A percentile compares a stretch with the other conserved stretches of the same genome.
Evolutionary conservation across 2,888 invertebrate species (phyloP).

Genomic region (Carpatolechia fugitivella): DNA sequence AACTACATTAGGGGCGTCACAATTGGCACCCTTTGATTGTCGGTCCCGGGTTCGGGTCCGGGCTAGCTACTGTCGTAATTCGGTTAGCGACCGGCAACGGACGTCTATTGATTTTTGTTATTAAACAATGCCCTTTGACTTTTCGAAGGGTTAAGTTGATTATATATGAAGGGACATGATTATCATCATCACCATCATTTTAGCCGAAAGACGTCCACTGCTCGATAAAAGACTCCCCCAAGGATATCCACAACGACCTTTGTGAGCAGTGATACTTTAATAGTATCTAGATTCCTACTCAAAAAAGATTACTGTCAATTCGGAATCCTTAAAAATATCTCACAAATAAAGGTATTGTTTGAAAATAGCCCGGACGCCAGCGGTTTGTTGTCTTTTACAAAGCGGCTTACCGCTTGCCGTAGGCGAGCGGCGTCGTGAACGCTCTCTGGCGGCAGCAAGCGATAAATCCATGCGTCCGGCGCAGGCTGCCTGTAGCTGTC

Average conservation of each 20-base stretch:
- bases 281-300: neutral
- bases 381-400: constrained; percentile 8
- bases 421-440: neutral
- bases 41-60: constrained; percentile 26
- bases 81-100: constrained; percentile 33
- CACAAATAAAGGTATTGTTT: neutral
- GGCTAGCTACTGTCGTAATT: constrained; percentile 35
- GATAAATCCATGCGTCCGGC: constrained; percentile 3
- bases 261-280: no score
- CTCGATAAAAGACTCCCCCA: no score
- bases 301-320: neutral
- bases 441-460: neutral
- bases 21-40: constrained; percentile 63
- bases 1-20: constrained; percentile 53
- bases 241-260: no score
- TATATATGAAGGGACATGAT: no score
- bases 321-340: neutral
- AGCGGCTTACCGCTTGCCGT: constrained; percentile 7
- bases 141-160: neutral
- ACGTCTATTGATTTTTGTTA: constrained; percentile 54
- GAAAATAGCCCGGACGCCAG: constrained; percentile 1
- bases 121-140: constrained; percentile 40
- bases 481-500: neutral
- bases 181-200: no score
- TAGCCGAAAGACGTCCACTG: no score